Conservation (phyloP, 2,888 invertebrate species). For the Idaea aversata region DNA sequence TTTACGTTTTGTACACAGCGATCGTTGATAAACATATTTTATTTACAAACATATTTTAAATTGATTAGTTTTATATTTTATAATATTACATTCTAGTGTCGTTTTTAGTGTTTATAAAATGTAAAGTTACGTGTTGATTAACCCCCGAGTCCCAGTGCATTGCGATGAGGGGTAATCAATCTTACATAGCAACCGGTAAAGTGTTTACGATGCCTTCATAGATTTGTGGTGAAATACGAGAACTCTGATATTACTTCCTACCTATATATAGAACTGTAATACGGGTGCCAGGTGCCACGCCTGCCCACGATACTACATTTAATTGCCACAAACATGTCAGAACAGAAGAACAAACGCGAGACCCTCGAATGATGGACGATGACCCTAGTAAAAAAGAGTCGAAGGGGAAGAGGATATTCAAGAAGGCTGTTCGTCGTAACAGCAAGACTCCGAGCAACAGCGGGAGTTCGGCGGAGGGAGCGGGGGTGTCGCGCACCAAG, state of each 20-base stretch:
- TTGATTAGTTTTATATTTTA: conserved; percentile 34
- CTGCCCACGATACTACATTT: conserved; percentile 21
- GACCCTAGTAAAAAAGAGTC: conserved; percentile 74
- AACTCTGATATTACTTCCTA: conserved; percentile 14
- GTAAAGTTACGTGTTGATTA: conserved; percentile 43
- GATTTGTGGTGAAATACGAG: conserved; percentile 4
- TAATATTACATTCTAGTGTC: conserved; percentile 28
- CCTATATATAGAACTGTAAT: background rate
- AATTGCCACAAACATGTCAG: conserved; percentile 65
- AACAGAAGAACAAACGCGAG: conserved; percentile 34
- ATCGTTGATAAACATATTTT: conserved; percentile 35
- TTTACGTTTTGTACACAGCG: conserved; percentile 36
- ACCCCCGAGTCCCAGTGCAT: conserved; percentile 48
- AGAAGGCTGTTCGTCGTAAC: conserved; percentile 65
- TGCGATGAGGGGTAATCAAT: conserved; percentile 55
- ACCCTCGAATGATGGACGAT: conserved; percentile 73
- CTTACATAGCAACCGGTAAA: conserved; percentile 51
- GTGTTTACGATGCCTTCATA: conserved; percentile 27
- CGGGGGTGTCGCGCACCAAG: conserved; percentile 55
- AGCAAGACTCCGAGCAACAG: conserved; percentile 63
- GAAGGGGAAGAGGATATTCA: conserved; percentile 70
- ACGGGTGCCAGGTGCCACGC: background rate
- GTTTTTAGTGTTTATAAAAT: conserved; percentile 47
- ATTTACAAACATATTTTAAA: conserved; percentile 27
- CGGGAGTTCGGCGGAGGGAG: conserved; percentile 49